Evolutionary conservation across 1,140 invertebrate species (phyloP).

Genomic region (Pseudobourletiella spinata): DNA sequence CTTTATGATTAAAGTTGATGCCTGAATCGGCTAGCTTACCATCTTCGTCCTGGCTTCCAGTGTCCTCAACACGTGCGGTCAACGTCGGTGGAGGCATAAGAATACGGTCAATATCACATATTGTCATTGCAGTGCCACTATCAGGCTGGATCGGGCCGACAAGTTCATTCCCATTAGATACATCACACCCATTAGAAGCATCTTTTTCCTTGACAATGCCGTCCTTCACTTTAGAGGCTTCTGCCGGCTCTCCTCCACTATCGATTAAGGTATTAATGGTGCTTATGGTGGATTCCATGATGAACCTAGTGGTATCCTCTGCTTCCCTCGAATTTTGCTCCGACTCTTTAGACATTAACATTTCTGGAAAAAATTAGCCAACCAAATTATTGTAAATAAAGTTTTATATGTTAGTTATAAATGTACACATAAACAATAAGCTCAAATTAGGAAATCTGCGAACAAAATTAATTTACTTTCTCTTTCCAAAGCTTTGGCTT

Average conservation of each 20-base stretch:
- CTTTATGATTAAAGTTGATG: no score
- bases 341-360: background rate
- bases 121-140: background rate
- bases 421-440: no score
- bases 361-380: background rate
- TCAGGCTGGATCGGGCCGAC: background rate
- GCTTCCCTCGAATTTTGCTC: slow-evolving; percentile 3
- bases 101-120: slow-evolving; percentile 9
- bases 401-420: no score
- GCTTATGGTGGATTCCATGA: slow-evolving; percentile 31
- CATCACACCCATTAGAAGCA: no score
- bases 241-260: background rate
- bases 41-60: background rate
- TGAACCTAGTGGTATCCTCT: slow-evolving; percentile 22
- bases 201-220: no score
- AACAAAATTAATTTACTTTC: slow-evolving; percentile 1
- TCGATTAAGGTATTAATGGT: slow-evolving; percentile 31
- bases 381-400: no score
- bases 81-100: slow-evolving; percentile 4
- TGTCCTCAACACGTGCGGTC: background rate
- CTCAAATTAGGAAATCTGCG: no score
- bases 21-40: no score
- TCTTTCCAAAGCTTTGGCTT: slow-evolving; percentile 15
- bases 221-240: no score
- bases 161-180: background rate